Evolutionary conservation across 2,888 invertebrate genomes (phyloP).

Genomic region (Melangyna quadrimaculata): DNA sequence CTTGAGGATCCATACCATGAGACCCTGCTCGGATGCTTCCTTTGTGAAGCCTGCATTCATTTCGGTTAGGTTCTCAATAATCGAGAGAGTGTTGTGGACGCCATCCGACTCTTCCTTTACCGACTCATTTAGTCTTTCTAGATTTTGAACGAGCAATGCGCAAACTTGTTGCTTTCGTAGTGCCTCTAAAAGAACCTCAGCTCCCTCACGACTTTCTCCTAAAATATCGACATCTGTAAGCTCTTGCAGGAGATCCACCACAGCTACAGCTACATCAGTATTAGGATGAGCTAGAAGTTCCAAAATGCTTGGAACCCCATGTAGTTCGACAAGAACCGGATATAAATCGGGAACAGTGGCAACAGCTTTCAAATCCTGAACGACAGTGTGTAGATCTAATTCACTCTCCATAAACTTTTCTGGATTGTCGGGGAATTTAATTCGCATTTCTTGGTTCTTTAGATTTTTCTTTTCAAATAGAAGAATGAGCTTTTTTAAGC

Average conservation of each 20-base stretch:
- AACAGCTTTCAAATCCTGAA: conserved; percentile 94
- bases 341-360: conserved; percentile 98
- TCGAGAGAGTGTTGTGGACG: conserved; percentile 94
- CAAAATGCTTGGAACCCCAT: conserved; percentile 93
- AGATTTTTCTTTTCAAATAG: conserved; percentile 96
- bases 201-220: conserved; percentile 94
- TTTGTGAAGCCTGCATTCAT: conserved; percentile 91
- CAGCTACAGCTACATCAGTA: conserved; percentile 84
- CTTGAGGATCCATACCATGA: conserved; percentile 95
- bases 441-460: conserved; percentile 98
- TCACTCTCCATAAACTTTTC: conserved; percentile 99
- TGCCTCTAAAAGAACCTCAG: conserved; percentile 92
- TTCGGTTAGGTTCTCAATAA: conserved; percentile 97
- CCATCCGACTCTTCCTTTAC: conserved; percentile 97
- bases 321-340: conserved; percentile 93
- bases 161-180: conserved; percentile 94
- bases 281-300: conserved; percentile 98
- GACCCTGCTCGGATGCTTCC: conserved; percentile 94
- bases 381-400: conserved; percentile 93
- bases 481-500: conserved; percentile 92
- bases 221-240: conserved; percentile 97
- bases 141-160: conserved; percentile 94
- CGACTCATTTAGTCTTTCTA: conserved; percentile 95
- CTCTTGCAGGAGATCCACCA: conserved; percentile 87
- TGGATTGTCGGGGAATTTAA: conserved; percentile 97